phyloP scores from a whole-genome alignment of 1,140 invertebrate species.

The Trichonephila clavipes region DNA sequence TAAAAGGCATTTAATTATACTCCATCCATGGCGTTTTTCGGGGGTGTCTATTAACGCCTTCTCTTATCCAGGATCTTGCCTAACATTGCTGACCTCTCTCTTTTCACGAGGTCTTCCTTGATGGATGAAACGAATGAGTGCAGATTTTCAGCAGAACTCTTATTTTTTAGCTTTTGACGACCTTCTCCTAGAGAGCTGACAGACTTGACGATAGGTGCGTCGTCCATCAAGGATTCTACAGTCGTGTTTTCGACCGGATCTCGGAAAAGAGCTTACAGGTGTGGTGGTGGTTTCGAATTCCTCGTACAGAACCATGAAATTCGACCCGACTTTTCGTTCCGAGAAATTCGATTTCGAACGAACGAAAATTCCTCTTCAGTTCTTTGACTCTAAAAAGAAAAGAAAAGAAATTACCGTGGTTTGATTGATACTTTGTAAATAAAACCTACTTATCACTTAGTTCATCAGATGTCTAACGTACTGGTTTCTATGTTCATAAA shows the following conservation, averaged over 20 bases:
- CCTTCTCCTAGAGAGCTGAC: conserved; percentile 15
- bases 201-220: conserved; percentile 53
- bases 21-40: conserved; percentile 25
- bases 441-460: background rate
- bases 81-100: conserved; percentile 30
- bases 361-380: background rate
- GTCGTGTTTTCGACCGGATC: conserved; percentile 52
- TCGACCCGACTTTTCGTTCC: conserved; percentile 11
- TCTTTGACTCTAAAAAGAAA: background rate
- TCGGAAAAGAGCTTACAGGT: conserved; percentile 29
- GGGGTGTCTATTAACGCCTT: conserved; percentile 41
- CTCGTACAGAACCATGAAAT: conserved; percentile 17
- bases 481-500: background rate
- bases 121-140: conserved; percentile 39
- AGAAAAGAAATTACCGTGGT: background rate
- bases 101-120: conserved; percentile 36
- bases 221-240: conserved; percentile 47
- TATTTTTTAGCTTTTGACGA: conserved; percentile 37
- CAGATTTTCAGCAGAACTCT: conserved; percentile 41
- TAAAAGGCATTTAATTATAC: conserved; percentile 52
- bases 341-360: conserved; percentile 22
- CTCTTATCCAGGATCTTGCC: conserved; percentile 33
- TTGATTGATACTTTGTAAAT: conserved; percentile 16
- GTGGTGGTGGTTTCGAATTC: conserved; percentile 43
- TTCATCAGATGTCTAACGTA: background rate